These are phyloP conservation scores for Ammodytes marinus DNA, from an alignment of 2,113 vertebrate species.

Conservation along the genomic window DNA sequence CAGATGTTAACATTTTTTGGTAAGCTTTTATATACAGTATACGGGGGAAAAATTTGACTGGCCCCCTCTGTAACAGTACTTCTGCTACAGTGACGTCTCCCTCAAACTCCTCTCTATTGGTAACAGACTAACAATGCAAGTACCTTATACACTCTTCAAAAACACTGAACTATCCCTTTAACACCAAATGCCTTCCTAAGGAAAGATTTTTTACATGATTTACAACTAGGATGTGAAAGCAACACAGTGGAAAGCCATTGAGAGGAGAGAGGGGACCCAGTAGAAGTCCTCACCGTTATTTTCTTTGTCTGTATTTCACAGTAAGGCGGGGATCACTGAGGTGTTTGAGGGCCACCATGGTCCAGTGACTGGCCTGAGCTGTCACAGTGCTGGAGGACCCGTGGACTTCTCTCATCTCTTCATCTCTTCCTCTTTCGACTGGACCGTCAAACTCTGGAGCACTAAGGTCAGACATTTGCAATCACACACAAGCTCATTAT, in stretches of 20 bases:
- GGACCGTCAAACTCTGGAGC: conserved; percentile 99
- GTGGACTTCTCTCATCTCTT: conserved; percentile 99
- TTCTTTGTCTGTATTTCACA: conserved; percentile 71
- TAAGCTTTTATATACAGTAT: too few relatives aligned
- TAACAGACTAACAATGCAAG: too few relatives aligned
- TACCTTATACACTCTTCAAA: too few relatives aligned
- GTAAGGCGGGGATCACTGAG: conserved; percentile 98
- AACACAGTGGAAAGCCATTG: not conserved
- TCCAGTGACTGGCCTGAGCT: conserved; percentile 98
- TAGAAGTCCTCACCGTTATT: not conserved
- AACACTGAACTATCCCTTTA: too few relatives aligned
- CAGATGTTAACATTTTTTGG: too few relatives aligned
- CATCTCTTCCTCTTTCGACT: conserved; percentile 98
- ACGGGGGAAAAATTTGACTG: too few relatives aligned
- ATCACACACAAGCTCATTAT: not conserved
- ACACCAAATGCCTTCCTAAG: not conserved
- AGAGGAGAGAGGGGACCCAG: not conserved
- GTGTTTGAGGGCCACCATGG: conserved; percentile 99
- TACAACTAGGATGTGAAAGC: not conserved
- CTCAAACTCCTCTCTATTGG: too few relatives aligned
- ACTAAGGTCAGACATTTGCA: conserved; percentile 89
- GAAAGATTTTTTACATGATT: not conserved
- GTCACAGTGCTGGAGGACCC: conserved; percentile 94
- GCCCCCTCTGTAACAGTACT: too few relatives aligned
- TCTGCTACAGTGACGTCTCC: too few relatives aligned